A percentile compares a stretch with the other conserved stretches of the same genome.
Evolutionary conservation across 1,140 invertebrate genomes (phyloP).

Genomic region (Microvelia longipes): DNA sequence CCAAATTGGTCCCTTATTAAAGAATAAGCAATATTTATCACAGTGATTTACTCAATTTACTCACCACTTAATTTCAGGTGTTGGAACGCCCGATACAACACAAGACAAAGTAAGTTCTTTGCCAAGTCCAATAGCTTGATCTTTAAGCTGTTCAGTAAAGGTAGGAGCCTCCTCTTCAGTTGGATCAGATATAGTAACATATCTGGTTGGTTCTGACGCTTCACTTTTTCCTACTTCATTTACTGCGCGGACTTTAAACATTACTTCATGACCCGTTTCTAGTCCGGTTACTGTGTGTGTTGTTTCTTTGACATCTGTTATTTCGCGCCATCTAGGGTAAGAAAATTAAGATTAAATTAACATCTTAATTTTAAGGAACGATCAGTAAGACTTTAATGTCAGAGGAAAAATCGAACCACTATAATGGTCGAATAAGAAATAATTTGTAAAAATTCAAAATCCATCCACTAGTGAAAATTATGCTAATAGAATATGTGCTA

Average conservation of each 20-base stretch:
- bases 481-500: too few species aligned
- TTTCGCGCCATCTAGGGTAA: slow-evolving; percentile 46
- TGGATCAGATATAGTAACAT: slow-evolving; percentile 38
- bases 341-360: not conserved
- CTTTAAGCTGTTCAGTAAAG: slow-evolving; percentile 44
- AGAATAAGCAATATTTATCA: too few species aligned
- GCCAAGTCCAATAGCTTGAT: slow-evolving; percentile 37
- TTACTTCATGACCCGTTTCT: slow-evolving; percentile 50
- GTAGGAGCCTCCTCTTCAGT: slow-evolving; percentile 38
- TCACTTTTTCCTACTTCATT: slow-evolving; percentile 54
- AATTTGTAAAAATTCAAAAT: too few species aligned
- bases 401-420: too few species aligned
- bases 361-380: not conserved
- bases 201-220: slow-evolving; percentile 39
- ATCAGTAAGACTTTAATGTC: too few species aligned
- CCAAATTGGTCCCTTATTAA: slow-evolving; percentile 29
- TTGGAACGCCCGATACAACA: slow-evolving; percentile 63
- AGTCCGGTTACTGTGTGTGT: slow-evolving; percentile 48
- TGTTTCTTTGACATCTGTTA: slow-evolving; percentile 44
- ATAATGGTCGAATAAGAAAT: too few species aligned
- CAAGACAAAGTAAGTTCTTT: slow-evolving; percentile 51
- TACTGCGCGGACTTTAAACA: slow-evolving; percentile 57
- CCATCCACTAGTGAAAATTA: too few species aligned
- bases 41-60: too few species aligned
- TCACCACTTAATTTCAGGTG: slow-evolving; percentile 69